Conservation (phyloP, 2,888 invertebrate genomes). For the Operophtera brumata region DNA sequence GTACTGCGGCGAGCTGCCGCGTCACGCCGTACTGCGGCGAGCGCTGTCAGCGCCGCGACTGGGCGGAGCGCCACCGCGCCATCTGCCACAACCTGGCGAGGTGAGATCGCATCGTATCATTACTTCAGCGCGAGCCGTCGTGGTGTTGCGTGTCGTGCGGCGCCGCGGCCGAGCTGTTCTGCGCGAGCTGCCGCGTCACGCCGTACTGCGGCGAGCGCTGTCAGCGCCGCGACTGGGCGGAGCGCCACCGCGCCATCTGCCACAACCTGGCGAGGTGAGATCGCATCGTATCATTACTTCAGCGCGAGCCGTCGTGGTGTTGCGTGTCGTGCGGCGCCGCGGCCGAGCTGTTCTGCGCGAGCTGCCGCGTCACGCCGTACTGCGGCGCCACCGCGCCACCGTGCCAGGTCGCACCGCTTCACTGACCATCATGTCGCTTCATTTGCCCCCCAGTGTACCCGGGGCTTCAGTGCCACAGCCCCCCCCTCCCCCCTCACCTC, state of each 20-base stretch:
- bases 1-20: conserved; percentile 49
- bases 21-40: conserved; percentile 64
- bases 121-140: conserved; percentile 49
- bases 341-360: conserved; percentile 54
- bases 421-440: no score
- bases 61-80: conserved; percentile 50
- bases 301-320: conserved; percentile 40
- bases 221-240: conserved; percentile 60
- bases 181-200: conserved; percentile 59
- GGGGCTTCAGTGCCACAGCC: no score
- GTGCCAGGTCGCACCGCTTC: conserved; percentile 37
- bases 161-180: conserved; percentile 47
- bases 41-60: conserved; percentile 59
- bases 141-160: conserved; percentile 59
- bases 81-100: conserved; percentile 63
- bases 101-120: conserved; percentile 56
- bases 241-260: conserved; percentile 55
- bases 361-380: conserved; percentile 65
- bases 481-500: no score
- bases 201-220: conserved; percentile 63
- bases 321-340: conserved; percentile 58
- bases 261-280: conserved; percentile 61
- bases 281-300: conserved; percentile 56
- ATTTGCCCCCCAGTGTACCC: background rate
- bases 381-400: conserved; percentile 55